A percentile compares a stretch with the other conserved stretches of the same genome.
phyloP scores from a whole-genome alignment of 2,113 vertebrate species.

The Psophia crepitans region DNA sequence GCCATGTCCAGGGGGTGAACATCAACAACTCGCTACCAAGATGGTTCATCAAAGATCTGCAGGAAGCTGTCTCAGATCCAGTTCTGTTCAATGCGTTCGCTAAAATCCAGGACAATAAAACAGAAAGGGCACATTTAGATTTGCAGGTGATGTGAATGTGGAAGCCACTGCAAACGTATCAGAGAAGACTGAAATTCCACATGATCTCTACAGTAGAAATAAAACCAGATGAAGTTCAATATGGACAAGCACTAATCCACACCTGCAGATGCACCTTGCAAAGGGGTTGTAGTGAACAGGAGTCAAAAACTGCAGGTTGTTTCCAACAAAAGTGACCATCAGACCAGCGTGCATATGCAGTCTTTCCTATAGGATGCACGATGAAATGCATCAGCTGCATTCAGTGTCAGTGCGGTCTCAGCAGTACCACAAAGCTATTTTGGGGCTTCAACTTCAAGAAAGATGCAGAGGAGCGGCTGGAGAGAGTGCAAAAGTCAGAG shows the following conservation, averaged over 20 bases:
- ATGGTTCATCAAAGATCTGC: not conserved
- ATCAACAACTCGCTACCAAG: not conserved
- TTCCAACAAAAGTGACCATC: not conserved
- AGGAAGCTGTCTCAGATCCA: not conserved
- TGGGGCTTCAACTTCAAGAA: not conserved
- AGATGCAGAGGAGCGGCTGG: not conserved
- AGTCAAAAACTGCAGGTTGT: not conserved
- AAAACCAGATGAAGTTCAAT: not conserved
- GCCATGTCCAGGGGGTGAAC: not conserved
- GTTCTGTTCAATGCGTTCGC: not conserved
- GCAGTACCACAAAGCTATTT: not conserved
- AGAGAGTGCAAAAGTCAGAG: not conserved
- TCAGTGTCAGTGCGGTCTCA: not conserved
- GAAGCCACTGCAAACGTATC: not conserved
- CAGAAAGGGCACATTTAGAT: not conserved
- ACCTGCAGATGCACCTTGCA: not conserved
- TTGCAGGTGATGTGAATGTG: not conserved
- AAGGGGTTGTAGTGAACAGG: not conserved
- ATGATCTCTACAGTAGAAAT: not conserved
- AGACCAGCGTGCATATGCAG: not conserved
- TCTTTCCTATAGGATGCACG: not conserved
- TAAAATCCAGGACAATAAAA: not conserved
- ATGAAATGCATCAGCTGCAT: not conserved
- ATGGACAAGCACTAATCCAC: not conserved
- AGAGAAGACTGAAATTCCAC: not conserved